phyloP scores from a whole-genome alignment of 2,113 vertebrate species.

The Ranitomeya imitator region DNA sequence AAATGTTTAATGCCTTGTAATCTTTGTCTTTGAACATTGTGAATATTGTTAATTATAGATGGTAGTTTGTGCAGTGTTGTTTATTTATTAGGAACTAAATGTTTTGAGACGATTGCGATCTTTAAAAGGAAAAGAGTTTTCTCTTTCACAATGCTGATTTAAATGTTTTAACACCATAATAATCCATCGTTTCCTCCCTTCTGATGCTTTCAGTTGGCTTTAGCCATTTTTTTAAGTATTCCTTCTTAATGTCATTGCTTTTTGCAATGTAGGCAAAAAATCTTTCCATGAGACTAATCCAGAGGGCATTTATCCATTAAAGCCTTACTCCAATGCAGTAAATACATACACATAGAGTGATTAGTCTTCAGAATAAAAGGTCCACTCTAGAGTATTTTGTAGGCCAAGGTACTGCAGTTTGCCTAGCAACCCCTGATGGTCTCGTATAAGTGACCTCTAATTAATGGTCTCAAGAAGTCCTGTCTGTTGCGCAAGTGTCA shows the following conservation, averaged over 20 bases:
- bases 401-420: not conserved
- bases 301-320: not conserved
- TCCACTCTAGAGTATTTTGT: not conserved
- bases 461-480: not conserved
- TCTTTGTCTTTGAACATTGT: constrained; percentile 58
- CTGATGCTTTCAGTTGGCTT: not conserved
- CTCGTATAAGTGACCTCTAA: not conserved
- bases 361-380: not conserved
- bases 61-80: constrained; percentile 41
- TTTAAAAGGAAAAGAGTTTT: constrained; percentile 51
- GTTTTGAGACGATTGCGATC: constrained; percentile 46
- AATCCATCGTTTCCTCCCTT: not conserved
- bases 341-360: not conserved
- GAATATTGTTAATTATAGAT: constrained; percentile 58
- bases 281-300: not conserved
- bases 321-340: not conserved
- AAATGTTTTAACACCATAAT: constrained; percentile 43
- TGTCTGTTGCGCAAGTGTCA: not conserved
- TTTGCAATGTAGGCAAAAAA: constrained; percentile 1
- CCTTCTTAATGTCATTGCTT: constrained; percentile 23
- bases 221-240: constrained; percentile 16
- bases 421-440: not conserved
- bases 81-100: constrained; percentile 45
- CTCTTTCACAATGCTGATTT: constrained; percentile 44
- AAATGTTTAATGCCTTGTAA: constrained; percentile 56